Evolutionary conservation across 1,140 invertebrate genomes (phyloP), one percentile per base, ranked within the genome.

Genomic region (Cyclargus thomasi): DNA sequence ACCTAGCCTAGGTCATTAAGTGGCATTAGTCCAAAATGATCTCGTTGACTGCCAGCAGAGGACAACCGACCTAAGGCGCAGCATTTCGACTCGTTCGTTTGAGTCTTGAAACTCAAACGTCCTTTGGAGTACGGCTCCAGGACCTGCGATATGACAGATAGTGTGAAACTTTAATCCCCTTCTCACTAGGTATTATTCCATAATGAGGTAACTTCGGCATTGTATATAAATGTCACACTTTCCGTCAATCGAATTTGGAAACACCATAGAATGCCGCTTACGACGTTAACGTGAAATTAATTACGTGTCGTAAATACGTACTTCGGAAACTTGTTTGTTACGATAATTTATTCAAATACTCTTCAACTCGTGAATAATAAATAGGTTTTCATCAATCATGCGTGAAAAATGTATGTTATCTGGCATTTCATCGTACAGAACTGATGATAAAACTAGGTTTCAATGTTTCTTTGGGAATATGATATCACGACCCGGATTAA

Each of bases 281-380:
- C 63, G 14, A 63, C 17, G 29, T 63, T 63, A 35, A 63, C 29
- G 3, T 23, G n/a, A 20, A n/a, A 64, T 64, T 18, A 39, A 20
- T 39, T 20, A 64, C 29, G 17, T 39, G 36, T 64, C 17, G n/a
- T 20, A 64, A 35, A 64, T 39, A 64, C 18, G 23, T 20, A 39
- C 63, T 29, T 64, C 18, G 17, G 29, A 20, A 64, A 64, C 63
- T 36, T 36, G 29, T 36, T 64, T 36, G 63, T 64, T 21, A 64
- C 18, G 17, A 64, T 64, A 64, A 64, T 64, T 64, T 64, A 64
- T 64, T 64, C 63, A 64, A 64, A 64, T 39, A 18, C 29, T 39
- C 29, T 64, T 39, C n/a, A 64, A 20, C 36, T 35, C 17, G 29
- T 39, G 63, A 36, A 36, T 39, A 64, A 39, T 39, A 35, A 64